These are phyloP conservation scores for Ferdinandea cuprea DNA, from an alignment of 2,888 invertebrate genomes.

Conservation along the genomic window DNA sequence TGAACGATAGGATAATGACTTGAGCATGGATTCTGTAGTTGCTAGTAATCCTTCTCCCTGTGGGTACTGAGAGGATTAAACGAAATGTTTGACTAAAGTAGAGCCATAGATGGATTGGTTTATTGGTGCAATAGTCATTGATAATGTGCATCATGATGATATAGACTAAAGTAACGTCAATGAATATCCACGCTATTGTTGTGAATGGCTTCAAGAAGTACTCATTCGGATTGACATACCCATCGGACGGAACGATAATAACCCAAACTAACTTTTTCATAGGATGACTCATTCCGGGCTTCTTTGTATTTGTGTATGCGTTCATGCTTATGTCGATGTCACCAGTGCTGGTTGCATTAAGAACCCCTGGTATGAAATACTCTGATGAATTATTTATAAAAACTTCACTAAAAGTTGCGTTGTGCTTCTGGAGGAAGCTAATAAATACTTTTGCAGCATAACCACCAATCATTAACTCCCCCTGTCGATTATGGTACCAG, in stretches of 20 bases:
- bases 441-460: no score
- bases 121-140: no score
- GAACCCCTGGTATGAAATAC: background rate
- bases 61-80: no score
- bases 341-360: conserved; percentile 17
- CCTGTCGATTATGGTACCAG: no score
- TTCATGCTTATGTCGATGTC: conserved; percentile 56
- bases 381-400: conserved; percentile 25
- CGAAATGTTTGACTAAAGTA: no score
- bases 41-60: background rate
- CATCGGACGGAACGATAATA: conserved; percentile 33
- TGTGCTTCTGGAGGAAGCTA: no score
- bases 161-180: no score
- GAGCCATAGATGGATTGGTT: no score
- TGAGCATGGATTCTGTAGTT: conserved; percentile 40
- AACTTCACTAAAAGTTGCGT: conserved; percentile 42
- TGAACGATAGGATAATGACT: no score
- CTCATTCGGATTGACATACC: conserved; percentile 13
- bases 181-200: background rate
- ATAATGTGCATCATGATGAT: no score
- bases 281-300: conserved; percentile 29
- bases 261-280: background rate
- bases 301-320: background rate
- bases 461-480: no score
- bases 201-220: conserved; percentile 43